phyloP scores from a whole-genome alignment of 2,113 vertebrate genomes.

The Sphyrna mokarran region DNA sequence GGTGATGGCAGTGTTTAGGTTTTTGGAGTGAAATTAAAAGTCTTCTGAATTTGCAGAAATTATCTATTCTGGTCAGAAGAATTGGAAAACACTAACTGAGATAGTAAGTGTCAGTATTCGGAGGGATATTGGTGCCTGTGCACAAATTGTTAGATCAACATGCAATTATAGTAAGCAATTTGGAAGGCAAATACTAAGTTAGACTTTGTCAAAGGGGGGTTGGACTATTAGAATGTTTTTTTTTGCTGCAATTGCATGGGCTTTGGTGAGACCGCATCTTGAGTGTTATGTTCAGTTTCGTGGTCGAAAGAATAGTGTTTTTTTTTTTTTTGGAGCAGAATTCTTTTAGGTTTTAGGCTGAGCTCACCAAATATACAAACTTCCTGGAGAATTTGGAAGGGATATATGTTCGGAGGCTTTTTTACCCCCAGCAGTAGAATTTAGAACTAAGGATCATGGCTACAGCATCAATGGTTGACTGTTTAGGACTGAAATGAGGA shows the following conservation, averaged over 20 bases:
- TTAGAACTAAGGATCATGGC: no score
- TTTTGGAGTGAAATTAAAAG: neutral
- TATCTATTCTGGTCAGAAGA: neutral
- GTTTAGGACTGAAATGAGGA: no score
- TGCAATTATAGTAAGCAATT: neutral
- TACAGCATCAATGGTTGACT: no score
- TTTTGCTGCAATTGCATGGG: neutral
- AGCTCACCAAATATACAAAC: no score
- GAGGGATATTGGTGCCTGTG: neutral
- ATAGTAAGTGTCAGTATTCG: neutral
- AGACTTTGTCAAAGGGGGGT: neutral
- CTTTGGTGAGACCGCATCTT: neutral
- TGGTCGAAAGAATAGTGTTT: neutral
- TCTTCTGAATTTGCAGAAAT: neutral
- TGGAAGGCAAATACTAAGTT: neutral
- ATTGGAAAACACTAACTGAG: neutral
- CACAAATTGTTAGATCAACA: neutral
- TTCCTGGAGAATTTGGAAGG: no score
- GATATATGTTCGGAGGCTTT: no score
- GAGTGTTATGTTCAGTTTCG: neutral
- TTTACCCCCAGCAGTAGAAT: no score
- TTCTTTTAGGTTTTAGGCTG: neutral
- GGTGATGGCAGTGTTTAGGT: neutral
- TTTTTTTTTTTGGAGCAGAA: neutral
- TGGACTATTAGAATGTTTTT: neutral